Base-by-base conservation (phyloP, 2,797 vertebrate genomes). In the Urocyon cinereoargenteus region DNA sequence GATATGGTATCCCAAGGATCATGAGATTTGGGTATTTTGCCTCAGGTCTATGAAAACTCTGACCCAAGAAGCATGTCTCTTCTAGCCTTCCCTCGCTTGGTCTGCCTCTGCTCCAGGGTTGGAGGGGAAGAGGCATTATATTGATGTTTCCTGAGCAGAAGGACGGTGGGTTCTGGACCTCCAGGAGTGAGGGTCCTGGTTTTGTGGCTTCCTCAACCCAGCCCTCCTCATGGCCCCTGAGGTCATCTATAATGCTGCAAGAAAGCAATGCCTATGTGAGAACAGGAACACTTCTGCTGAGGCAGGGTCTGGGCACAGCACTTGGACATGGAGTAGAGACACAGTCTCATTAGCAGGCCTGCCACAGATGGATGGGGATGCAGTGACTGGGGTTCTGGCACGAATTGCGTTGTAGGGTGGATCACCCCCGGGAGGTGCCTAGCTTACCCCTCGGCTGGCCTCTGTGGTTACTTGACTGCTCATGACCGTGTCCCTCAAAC, bases 81-180 rank as follows among this genome's bases (percentile, higher is more conserved):
- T 18, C 36, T 2, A 21, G 14, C 6, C 3, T 13, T 18, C 2
- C 51, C 1, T 8, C 34, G 24, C 51, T 6, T 5, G 1, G 26
- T 36, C 6, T 13, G 5, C 40, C 61, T 9, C 19, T 19, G 24
- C 49, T 11, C n/a, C 10, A 2, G 21, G 8, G 10, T n/a, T 36
- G 28, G n/a, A n/a, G n/a, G 61, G 59, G 77, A 16, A 90, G 24
- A 40, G 34, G 31, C 26, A 66, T 6, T 21, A 2, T 0, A 8
- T 1, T 4, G 75, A 21, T 10, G 15, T 14, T 28, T 9, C 78
- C 53, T 19, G 2, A 40, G 45, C 36, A 84, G 61, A 0, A 36
- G 40, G 49, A 57, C 3, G 19, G 61, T 26, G n/a, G 28, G 26
- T 36, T 18, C 14, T 40, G 75, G 7, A 53, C 62, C 15, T 77